phyloP scores from a whole-genome alignment of 2,888 invertebrate genomes.

The Crepidodera aurea region DNA sequence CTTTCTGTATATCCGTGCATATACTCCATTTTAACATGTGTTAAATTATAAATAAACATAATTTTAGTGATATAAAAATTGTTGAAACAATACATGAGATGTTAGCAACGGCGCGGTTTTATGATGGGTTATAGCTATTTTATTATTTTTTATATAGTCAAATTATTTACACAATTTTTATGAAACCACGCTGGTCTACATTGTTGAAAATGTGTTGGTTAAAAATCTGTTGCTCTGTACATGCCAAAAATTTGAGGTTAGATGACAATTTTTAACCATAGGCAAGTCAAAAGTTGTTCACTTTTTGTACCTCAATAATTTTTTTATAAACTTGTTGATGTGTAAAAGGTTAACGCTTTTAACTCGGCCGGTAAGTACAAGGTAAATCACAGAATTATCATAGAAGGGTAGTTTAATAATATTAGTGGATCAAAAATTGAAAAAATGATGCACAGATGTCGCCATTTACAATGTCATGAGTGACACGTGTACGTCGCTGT shows the following conservation, averaged over 20 bases:
- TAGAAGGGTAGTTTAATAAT: slow-evolving; percentile 16
- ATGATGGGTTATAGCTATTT: slow-evolving; percentile 2
- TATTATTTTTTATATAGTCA: slow-evolving; percentile 29
- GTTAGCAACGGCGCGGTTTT: slow-evolving; percentile 25
- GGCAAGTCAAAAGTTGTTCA: neutral
- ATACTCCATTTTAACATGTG: slow-evolving; percentile 30
- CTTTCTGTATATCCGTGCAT: slow-evolving; percentile 14
- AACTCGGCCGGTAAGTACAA: neutral
- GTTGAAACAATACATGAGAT: slow-evolving; percentile 27
- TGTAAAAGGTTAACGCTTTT: neutral
- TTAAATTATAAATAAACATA: slow-evolving; percentile 30
- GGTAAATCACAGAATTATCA: slow-evolving; percentile 1
- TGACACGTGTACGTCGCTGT: neutral
- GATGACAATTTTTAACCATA: slow-evolving; percentile 30
- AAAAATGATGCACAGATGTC: neutral
- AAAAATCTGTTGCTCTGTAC: slow-evolving; percentile 36
- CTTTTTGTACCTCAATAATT: too few species aligned
- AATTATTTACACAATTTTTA: slow-evolving; percentile 11
- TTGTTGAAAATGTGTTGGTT: slow-evolving; percentile 29
- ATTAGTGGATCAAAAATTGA: slow-evolving; percentile 2
- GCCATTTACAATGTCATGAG: too few species aligned
- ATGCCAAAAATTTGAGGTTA: slow-evolving; percentile 36
- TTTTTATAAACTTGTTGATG: too few species aligned
- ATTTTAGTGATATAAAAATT: slow-evolving; percentile 30
- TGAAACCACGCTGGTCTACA: slow-evolving; percentile 19